Percentiles rank a stretch among this genome's conserved stretches.
These are phyloP conservation scores for Invenusta paracnida DNA, from an alignment of 2,888 invertebrate genomes.

Conservation along the genomic window DNA sequence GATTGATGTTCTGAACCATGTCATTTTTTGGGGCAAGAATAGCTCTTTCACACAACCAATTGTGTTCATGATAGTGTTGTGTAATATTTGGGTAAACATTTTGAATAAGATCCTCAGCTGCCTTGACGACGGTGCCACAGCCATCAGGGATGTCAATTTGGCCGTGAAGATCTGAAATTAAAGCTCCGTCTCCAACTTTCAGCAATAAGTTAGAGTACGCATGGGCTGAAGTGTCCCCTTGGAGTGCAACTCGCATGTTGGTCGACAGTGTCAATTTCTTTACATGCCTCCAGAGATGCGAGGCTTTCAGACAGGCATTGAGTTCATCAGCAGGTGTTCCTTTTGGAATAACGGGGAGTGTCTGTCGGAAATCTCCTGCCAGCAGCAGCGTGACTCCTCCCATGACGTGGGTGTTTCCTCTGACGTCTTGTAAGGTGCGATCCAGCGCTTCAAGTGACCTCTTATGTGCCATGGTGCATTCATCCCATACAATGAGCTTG, in stretches of 20 bases:
- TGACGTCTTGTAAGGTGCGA: slow-evolving; percentile 49
- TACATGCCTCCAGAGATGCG: slow-evolving; percentile 44
- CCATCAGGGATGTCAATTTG: too few species aligned
- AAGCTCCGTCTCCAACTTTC: slow-evolving; percentile 40
- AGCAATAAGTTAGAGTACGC: slow-evolving; percentile 38
- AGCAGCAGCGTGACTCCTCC: slow-evolving; percentile 44
- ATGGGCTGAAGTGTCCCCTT: slow-evolving; percentile 20
- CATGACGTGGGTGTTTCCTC: slow-evolving; percentile 36
- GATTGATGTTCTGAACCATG: slow-evolving; percentile 41
- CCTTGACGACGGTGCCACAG: too few species aligned
- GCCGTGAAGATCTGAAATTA: too few species aligned
- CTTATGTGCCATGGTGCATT: slow-evolving; percentile 36
- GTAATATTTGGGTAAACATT: not conserved
- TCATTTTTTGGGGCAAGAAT: slow-evolving; percentile 48
- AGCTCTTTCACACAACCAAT: slow-evolving; percentile 46
- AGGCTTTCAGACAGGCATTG: slow-evolving; percentile 45
- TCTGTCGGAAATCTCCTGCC: slow-evolving; percentile 46
- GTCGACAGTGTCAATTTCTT: slow-evolving; percentile 35
- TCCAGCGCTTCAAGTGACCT: slow-evolving; percentile 53
- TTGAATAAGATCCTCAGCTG: too few species aligned
- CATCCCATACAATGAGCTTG: slow-evolving; percentile 37
- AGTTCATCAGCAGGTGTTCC: slow-evolving; percentile 44
- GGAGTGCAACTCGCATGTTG: slow-evolving; percentile 43
- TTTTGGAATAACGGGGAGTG: slow-evolving; percentile 44
- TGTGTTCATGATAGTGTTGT: not conserved